Base-by-base conservation (phyloP, 92 coral and sea anemone genomes). In the Porites evermanni region DNA sequence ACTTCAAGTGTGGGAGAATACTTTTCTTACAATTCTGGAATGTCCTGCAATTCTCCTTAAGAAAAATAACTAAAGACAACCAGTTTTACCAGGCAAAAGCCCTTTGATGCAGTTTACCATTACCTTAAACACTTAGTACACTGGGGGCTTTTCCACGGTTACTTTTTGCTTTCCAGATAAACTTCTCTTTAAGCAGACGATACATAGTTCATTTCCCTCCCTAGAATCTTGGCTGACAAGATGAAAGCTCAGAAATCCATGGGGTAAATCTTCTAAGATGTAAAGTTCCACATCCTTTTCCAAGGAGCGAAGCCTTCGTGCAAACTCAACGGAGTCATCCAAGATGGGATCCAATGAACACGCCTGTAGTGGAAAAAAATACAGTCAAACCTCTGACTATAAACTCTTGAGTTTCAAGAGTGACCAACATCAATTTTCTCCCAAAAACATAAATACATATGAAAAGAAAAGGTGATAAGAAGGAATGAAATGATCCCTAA, bases 321-420 rank as follows among this genome's bases (percentile, higher is more conserved):
- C 99, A 88, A 97, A 97, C 89, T 97, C 99, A 6, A 97, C 91
- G 16, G 99, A 95, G 79, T 97, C 99, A 83, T 97, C 99, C 5
- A 97, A 93, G 24, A 97, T 85, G 50, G 99, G 99, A 65, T 97
- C 99, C 85, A 95, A 86, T n/a, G 97, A 89, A 72, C 99, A 97
- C 11, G 99, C 99, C 99, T 97, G 77, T 26, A 69, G 53, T 32
- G 12, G 32, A 79, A 60, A 6, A 70, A 52, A 6, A 51, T 56
- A 56, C 13, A 56, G 61, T 56, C 61, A 56, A 56, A 11, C 16
- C 61, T 56, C 13, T 11, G 5, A 11, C 61, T 56, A 7, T 38
- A 4, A 38, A 38, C 47, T 38, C 47, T 56, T 8, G 13, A 56
- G 61, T 14, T 56, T 14, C 61, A 11, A 56, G 61, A 56, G 61